These are phyloP conservation scores for Muricea muricata DNA, from an alignment of 92 coral and sea anemone genomes.

Conservation along the genomic window DNA sequence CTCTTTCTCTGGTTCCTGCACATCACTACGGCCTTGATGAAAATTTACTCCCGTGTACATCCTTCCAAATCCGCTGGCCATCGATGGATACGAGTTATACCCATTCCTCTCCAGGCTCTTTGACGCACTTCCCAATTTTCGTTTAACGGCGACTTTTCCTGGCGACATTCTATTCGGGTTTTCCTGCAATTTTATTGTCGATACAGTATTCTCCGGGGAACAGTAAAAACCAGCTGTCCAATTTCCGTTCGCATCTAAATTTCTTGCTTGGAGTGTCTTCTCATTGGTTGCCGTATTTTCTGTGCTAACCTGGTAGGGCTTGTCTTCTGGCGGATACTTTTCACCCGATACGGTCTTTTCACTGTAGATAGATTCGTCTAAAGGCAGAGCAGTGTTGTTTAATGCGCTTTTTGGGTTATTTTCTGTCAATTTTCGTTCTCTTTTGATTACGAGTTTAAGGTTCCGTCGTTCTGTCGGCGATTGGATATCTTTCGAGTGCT, in stretches of 20 bases:
- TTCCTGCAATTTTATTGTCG: background rate
- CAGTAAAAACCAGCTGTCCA: background rate
- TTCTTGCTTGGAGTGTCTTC: background rate
- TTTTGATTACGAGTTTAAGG: constrained; percentile 1
- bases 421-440: constrained; percentile 10
- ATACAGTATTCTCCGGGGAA: background rate
- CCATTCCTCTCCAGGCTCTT: background rate
- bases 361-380: background rate
- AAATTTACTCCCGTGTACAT: background rate
- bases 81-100: background rate
- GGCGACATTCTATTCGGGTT: background rate
- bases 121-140: background rate
- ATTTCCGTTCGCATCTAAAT: background rate
- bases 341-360: background rate
- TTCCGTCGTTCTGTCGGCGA: background rate
- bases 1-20: background rate
- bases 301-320: background rate
- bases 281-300: too few relatives aligned
- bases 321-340: background rate
- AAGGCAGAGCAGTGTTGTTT: background rate
- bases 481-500: background rate
- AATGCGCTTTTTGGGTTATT: background rate
- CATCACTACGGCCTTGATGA: too few relatives aligned
- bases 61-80: background rate
- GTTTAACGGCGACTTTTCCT: background rate